Evolutionary conservation across 2,888 invertebrate species (phyloP).

Genomic region (Parnassius orleans): DNA sequence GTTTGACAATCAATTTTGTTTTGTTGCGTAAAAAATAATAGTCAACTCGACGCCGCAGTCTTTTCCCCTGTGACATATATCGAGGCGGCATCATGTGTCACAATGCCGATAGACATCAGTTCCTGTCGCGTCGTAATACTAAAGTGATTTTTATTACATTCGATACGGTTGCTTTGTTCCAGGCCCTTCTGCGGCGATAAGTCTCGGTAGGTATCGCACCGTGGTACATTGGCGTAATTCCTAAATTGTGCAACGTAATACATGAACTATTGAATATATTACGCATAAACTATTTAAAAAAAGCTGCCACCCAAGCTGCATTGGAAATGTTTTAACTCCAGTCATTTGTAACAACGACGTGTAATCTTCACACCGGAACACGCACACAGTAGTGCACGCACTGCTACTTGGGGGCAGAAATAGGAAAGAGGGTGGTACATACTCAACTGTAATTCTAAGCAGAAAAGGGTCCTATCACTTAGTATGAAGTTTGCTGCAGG

Average conservation of each 20-base stretch:
- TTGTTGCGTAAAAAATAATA: conserved; percentile 73
- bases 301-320: no score
- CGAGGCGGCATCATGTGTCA: conserved; percentile 74
- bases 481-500: no score
- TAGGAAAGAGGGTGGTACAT: no score
- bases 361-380: no score
- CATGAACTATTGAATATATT: no score
- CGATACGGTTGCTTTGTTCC: conserved; percentile 76
- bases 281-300: no score
- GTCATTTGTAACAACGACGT: no score
- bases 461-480: no score
- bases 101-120: conserved; percentile 75
- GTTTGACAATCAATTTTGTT: conserved; percentile 62
- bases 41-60: conserved; percentile 60
- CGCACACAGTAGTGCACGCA: no score
- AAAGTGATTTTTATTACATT: conserved; percentile 80
- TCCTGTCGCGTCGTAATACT: conserved; percentile 70
- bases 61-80: conserved; percentile 71
- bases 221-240: background rate
- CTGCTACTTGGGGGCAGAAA: no score
- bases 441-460: no score
- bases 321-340: no score
- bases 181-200: conserved; percentile 45
- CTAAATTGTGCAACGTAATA: background rate
- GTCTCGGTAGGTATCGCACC: conserved; percentile 1